A percentile compares a stretch with the other conserved stretches of the same genome.
These are phyloP conservation scores for Drosophila mulleri DNA, from an alignment of 2,888 invertebrate genomes.

Conservation along the genomic window DNA sequence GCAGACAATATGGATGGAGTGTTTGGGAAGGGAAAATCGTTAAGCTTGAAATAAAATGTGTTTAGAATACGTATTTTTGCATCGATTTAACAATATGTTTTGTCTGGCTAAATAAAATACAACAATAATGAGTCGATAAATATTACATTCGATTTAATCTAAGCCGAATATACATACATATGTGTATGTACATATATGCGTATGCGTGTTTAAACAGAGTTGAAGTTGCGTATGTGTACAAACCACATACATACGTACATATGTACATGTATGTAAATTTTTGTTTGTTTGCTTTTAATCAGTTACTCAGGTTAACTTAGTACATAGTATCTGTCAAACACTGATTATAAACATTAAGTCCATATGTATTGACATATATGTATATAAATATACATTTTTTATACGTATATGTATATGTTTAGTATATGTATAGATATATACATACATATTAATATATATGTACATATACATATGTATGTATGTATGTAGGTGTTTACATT, in stretches of 20 bases:
- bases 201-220: slow-evolving; percentile 4
- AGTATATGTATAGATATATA: background rate
- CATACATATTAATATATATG: background rate
- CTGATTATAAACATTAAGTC: slow-evolving; percentile 6
- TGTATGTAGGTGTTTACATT: slow-evolving; percentile 1
- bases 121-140: background rate
- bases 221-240: background rate
- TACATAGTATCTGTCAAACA: slow-evolving; percentile 1
- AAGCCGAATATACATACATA: background rate
- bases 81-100: background rate
- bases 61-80: background rate
- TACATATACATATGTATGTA: background rate
- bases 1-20: background rate
- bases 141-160: background rate
- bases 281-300: background rate
- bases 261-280: background rate
- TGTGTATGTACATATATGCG: background rate
- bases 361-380: too few relatives aligned
- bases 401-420: background rate
- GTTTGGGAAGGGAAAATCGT: background rate
- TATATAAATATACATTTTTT: too few relatives aligned
- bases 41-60: too few relatives aligned
- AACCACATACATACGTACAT: too few relatives aligned
- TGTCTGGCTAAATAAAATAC: background rate
- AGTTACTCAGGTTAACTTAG: slow-evolving; percentile 1